Percentiles rank a stretch among this genome's conserved stretches.
Evolutionary conservation across 2,888 invertebrate species (phyloP).

Genomic region (Didymodactylos carnosus): DNA sequence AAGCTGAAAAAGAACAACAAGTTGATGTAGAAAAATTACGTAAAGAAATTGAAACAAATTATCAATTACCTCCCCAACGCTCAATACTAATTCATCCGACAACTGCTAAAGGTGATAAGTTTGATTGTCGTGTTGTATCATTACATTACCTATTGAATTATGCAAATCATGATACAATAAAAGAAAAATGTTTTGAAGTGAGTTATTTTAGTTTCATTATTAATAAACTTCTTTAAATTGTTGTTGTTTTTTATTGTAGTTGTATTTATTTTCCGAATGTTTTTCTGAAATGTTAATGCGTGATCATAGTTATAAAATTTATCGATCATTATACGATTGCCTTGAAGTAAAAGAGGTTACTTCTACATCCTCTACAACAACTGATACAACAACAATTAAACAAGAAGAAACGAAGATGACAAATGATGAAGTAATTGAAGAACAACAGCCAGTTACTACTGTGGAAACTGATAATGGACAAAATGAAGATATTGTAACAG

Average conservation of each 20-base stretch:
- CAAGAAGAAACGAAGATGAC: slow-evolving; percentile 17
- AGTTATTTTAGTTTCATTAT: too few species aligned
- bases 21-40: background rate
- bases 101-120: slow-evolving; percentile 70
- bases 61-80: slow-evolving; percentile 45
- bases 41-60: slow-evolving; percentile 23
- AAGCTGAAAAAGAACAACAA: background rate
- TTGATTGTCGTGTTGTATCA: slow-evolving; percentile 70
- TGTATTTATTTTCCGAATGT: slow-evolving; percentile 76
- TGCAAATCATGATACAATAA: slow-evolving; percentile 60
- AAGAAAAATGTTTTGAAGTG: slow-evolving; percentile 45
- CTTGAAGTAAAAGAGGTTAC: slow-evolving; percentile 26
- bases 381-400: background rate
- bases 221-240: background rate
- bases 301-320: slow-evolving; percentile 78
- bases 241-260: slow-evolving; percentile 40
- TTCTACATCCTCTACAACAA: background rate
- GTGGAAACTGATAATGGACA: too few species aligned
- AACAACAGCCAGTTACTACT: too few species aligned
- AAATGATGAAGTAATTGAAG: slow-evolving; percentile 21
- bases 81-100: slow-evolving; percentile 70
- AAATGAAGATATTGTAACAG: slow-evolving; percentile 24
- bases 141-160: slow-evolving; percentile 72
- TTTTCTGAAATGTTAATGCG: slow-evolving; percentile 91
- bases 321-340: slow-evolving; percentile 46